Base-by-base conservation (phyloP, 35 echinoderm and acorn worm species). In the Eucidaris tribuloides region DNA sequence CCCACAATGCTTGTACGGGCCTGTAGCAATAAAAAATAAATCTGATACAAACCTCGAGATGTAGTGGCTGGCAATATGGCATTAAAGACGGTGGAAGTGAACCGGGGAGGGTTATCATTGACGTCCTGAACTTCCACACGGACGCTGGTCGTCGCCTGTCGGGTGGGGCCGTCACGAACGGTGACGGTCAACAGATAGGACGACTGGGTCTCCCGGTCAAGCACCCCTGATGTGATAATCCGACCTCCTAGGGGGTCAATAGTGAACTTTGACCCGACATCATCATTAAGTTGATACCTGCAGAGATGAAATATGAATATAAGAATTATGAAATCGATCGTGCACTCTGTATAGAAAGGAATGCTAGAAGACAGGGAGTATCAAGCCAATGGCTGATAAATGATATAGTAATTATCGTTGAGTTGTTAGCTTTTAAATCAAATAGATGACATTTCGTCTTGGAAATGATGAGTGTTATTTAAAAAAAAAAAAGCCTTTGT, bases 91-190 rank as follows among this genome's bases (percentile, higher is more conserved):
- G 78, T 48, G 5, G 54, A 39, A 2, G 36, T 56, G 72, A 99
- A 99, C 14, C 62, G 78, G 1, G 96, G 96, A 27, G 68, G 82
- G 38, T 93, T 93, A 79, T 99, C 96, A 34, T 99, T 93, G 37
- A 93, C 78, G 46, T 99, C 96, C 19, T 61, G 34, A 0, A 99
- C 55, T 4, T 84, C 50, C 0, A 99, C 87, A 39, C 42, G 61
- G 28, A 99, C 96, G 17, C 58, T 99, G 0, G 86, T 72, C 19
- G 86, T 68, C 0, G 78, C 85, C 3, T 84, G 63, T 32, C 64
- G 52, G 20, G 70, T 35, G 14, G 77, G 68, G 17, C 83, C 78
- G 50, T 99, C 96, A 7, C 41, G 76, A 3, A 92, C 96, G 3
- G 90, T 93, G 3, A 99, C 96, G 7, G 82, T 60, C 56, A 99